Evolutionary conservation across 2,113 vertebrate species (phyloP).

Genomic region (Upupa epops): DNA sequence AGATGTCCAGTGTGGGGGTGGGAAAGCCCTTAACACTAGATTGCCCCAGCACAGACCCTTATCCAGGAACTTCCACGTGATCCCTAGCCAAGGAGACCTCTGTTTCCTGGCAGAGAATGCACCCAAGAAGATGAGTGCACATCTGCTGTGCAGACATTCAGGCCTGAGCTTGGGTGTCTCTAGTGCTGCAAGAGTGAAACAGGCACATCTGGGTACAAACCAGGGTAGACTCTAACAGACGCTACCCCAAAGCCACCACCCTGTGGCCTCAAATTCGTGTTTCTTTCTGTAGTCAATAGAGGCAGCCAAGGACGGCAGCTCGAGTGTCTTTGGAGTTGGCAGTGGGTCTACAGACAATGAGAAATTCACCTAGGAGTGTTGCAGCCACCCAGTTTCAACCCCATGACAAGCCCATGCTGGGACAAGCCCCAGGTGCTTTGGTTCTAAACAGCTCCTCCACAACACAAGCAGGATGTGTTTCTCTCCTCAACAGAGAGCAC

Average conservation of each 20-base stretch:
- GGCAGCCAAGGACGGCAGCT: background rate
- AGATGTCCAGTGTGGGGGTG: background rate
- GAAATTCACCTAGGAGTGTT: background rate
- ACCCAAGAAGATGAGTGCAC: background rate
- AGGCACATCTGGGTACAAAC: background rate
- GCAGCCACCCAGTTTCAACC: background rate
- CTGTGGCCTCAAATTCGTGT: background rate
- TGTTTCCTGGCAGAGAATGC: background rate
- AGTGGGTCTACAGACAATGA: background rate
- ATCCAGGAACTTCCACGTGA: background rate
- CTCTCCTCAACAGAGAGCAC: background rate
- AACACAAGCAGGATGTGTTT: background rate
- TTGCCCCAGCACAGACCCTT: background rate
- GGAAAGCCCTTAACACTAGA: accelerated
- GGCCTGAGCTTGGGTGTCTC: background rate
- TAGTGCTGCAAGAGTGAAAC: background rate
- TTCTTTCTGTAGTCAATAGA: background rate
- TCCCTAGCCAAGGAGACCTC: background rate
- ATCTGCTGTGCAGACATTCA: background rate
- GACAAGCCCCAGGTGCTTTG: background rate
- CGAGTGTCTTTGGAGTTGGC: background rate
- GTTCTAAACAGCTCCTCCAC: background rate
- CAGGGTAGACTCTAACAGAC: accelerated
- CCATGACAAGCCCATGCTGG: background rate
- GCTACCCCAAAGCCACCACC: background rate